These are phyloP conservation scores for Rhinatrema bivittatum DNA, from an alignment of 2,797 vertebrate genomes.

Conservation along the genomic window DNA sequence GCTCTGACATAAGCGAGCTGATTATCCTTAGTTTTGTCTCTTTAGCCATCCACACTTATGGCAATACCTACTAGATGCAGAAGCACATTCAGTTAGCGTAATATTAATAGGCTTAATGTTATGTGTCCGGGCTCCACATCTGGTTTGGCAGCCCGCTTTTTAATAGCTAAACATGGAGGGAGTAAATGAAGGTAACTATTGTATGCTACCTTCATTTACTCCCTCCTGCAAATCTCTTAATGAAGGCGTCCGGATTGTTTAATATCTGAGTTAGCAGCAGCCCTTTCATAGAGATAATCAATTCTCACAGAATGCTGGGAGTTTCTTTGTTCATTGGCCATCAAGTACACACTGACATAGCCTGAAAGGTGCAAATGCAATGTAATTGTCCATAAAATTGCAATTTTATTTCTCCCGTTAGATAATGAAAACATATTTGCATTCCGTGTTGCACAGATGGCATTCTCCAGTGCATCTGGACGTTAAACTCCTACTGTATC, in stretches of 20 bases:
- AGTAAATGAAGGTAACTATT: no score
- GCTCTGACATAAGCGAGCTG: no score
- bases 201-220: not conserved
- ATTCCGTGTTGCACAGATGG: constrained; percentile 19
- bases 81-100: constrained; percentile 5
- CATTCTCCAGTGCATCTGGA: not conserved
- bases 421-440: constrained; percentile 1
- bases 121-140: constrained; percentile 2
- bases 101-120: not conserved
- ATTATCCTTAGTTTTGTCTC: not conserved
- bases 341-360: constrained; percentile 1
- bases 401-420: constrained; percentile 6
- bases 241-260: not conserved
- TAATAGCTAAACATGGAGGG: not conserved
- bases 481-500: constrained; percentile 5
- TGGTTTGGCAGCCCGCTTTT: constrained; percentile 13
- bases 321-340: not conserved
- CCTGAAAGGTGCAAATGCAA: not conserved
- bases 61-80: not conserved
- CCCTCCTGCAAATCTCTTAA: no score
- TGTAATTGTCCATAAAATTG: not conserved
- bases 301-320: not conserved
- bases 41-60: constrained; percentile 17
- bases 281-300: not conserved
- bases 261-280: not conserved